Base-by-base conservation (phyloP, 2,888 invertebrate genomes). In the Idaea biselata region DNA sequence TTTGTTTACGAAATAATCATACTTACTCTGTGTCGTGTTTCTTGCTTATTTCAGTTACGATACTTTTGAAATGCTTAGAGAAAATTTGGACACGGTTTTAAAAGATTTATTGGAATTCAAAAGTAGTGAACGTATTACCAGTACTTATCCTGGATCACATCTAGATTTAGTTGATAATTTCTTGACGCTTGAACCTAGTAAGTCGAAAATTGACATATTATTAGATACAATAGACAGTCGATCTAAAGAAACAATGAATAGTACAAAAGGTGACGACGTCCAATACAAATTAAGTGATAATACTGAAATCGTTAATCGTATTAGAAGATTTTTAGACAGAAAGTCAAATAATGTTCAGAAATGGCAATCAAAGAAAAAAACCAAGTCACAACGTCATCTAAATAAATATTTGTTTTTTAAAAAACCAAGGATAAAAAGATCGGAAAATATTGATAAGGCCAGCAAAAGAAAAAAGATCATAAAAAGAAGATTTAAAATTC, bases 51-150 rank as follows among this genome's bases (percentile, higher is more conserved):
- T 63, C 77, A 93, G 93, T 5, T 98, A 96, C 84, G 97, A 97
- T 74, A 98, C 97, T 0, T 98, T 98, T 82, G 97, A 97, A 89
- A 96, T 97, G 93, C 89, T 98, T 6, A 93, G 97, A 73, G 97
- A 97, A 88, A 96, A 96, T 73, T 87, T 97, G 58, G 96, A 97
- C 78, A 79, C 93, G 0, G 95, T 96, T 0, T 83, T 97, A 57
- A 94, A 93, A 77, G 94, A 95, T 70, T 85, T 97, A 16, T 84
- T 96, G 32, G 94, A 95, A 71, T 94, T 94, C 68, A 91, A 93
- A 68, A 61, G 62, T 2, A 64, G 75, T 58, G 89, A 91, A 73
- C 54, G 75, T 3, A 63, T 89, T 11, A 44, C 69, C 8, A 84
- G 84, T 67, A 62, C 66, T 55, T 91, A 89, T 76, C 91, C 92